Conservation (phyloP, 2,113 vertebrate species). For the Heterocephalus glaber region DNA sequence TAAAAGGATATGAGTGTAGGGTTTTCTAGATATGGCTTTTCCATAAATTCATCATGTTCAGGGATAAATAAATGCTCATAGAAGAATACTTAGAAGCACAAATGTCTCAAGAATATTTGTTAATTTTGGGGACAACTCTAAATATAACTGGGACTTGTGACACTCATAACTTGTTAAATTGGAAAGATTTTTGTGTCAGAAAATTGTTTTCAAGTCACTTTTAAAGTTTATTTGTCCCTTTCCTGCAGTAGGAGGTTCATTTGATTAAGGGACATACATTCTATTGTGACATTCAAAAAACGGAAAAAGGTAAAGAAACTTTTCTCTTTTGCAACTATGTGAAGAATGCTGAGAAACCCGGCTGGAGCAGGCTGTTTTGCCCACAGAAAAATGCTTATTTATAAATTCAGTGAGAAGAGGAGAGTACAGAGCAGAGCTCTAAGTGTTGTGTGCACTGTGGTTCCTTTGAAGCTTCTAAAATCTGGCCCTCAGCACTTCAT, state of each 20-base stretch:
- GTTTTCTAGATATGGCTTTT: constrained; percentile 1
- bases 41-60: background rate
- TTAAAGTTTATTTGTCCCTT: background rate
- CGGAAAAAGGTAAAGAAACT: background rate
- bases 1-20: background rate
- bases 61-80: background rate
- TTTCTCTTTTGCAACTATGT: background rate
- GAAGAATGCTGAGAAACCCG: background rate
- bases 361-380: background rate
- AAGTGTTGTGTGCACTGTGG: background rate
- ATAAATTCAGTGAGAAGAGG: background rate
- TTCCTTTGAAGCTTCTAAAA: background rate
- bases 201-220: background rate
- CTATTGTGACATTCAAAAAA: background rate
- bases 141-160: background rate
- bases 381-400: background rate
- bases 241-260: background rate
- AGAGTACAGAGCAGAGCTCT: background rate
- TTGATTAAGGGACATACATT: background rate
- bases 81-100: background rate
- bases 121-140: background rate
- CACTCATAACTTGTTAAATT: background rate
- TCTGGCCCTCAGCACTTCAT: background rate
- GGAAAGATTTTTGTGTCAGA: background rate
- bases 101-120: background rate